Base-by-base conservation (phyloP, 2,888 invertebrate genomes). In the Watsonalla cultraria region DNA sequence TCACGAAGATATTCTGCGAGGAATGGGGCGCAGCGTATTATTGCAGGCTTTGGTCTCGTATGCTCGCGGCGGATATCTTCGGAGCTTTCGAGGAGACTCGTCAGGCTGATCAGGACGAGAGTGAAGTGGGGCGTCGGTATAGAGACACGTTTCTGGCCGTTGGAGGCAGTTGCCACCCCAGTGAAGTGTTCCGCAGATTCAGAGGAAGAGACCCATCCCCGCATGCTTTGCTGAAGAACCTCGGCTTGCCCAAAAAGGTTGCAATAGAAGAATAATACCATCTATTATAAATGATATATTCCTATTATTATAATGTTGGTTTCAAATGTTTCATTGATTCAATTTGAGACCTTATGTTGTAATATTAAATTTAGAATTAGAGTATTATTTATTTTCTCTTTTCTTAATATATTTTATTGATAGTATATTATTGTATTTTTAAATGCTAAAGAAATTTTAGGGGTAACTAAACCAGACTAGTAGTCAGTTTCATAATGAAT, bases 191-290 rank as follows among this genome's bases (percentile, higher is more conserved):
- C 85, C 92, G 98, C 55, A 92, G 95, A 74, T 99, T 98, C 85
- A 92, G 97, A 60, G 98, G 98, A 0, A 92, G 98, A 51, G 98
- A 99, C 86, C 98, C 98, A 0, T 96, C 96, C 1, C 94, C 95
- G 0, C 94, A 96, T 74, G 96, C 97, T 0, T 83, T 98, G 45
- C 82, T 98, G 0, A 93, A 92, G 64, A 92, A 92, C 57, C 86
- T 94, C 49, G 93, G 93, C 45, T 77, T 93, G 58, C 89, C 90
- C 56, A 89, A 81, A 54, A 78, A 78, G 58, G 71, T 74, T 33
- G 14, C 37, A 8, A 55, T 75, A 57, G 84, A 86, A 57, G 81
- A 87, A 68, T 84, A 74, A 74, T 72, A 47, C 58, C 53, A 59
- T 71, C 62, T 76, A 74, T 68, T 69, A 70, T 77, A 75, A 70